These are phyloP conservation scores for Agrochola litura DNA, from an alignment of 2,888 invertebrate species.

Conservation along the genomic window DNA sequence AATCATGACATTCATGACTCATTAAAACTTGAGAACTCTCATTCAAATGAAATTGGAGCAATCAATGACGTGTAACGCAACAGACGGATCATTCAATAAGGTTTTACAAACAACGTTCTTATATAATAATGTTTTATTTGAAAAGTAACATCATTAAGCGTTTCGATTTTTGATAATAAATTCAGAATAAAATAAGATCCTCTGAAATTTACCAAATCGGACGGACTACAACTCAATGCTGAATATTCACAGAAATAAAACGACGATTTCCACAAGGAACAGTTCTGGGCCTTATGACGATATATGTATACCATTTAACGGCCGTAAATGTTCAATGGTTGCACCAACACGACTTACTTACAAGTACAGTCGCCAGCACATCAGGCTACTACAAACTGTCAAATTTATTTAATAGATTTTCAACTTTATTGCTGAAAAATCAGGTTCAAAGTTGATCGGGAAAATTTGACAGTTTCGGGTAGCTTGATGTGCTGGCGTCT, in stretches of 20 bases:
- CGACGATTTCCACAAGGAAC: constrained; percentile 25
- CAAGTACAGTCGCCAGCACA: no score
- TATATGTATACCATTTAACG: background rate
- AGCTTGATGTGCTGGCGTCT: no score
- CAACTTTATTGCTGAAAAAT: no score
- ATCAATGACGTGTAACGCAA: constrained; percentile 25
- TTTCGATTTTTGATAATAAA: background rate
- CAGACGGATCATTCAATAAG: constrained; percentile 3
- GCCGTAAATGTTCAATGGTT: constrained; percentile 8
- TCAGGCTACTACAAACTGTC: no score
- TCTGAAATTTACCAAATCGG: background rate
- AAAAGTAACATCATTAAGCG: background rate
- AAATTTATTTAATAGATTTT: no score
- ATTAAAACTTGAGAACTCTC: constrained; percentile 32
- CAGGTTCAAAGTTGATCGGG: no score
- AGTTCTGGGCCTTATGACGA: constrained; percentile 7
- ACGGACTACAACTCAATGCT: no score
- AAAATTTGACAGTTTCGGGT: no score
- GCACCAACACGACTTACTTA: constrained; percentile 20
- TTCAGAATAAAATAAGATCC: background rate
- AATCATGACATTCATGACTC: constrained; percentile 47
- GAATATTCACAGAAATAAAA: background rate
- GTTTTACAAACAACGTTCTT: constrained; percentile 1
- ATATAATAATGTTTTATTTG: background rate
- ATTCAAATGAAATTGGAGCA: constrained; percentile 32